Evolutionary conservation across 2,113 vertebrate genomes (phyloP).

Genomic region (Phyllostomus hastatus): DNA sequence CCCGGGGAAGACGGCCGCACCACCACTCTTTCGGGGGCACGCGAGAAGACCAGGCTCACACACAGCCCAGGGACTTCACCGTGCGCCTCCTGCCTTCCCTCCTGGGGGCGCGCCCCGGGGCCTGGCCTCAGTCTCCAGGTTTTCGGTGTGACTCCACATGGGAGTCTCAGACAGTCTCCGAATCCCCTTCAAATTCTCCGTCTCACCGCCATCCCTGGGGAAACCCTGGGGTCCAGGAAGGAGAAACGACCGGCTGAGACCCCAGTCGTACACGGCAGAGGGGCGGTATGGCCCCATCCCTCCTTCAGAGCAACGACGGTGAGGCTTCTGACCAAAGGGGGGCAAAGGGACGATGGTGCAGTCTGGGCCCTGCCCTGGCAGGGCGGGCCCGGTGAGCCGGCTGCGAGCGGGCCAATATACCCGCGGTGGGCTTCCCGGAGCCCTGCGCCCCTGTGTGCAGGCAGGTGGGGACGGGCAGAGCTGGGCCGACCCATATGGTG

Average conservation of each 20-base stretch:
- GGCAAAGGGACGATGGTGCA: background rate
- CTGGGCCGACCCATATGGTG: background rate
- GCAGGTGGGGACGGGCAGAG: background rate
- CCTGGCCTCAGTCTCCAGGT: background rate
- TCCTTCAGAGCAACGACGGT: background rate
- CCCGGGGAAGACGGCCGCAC: background rate
- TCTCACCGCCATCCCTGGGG: background rate
- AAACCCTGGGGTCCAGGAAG: background rate
- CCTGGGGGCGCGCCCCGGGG: too few relatives aligned
- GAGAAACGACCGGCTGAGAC: background rate
- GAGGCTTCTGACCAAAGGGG: background rate
- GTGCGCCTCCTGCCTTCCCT: background rate
- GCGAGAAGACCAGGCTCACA: background rate
- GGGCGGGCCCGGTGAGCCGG: background rate
- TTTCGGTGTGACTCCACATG: background rate
- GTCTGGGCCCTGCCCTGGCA: background rate
- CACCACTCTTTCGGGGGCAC: background rate
- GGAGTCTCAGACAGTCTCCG: background rate
- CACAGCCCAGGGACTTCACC: background rate
- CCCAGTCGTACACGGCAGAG: background rate
- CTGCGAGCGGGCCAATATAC: background rate
- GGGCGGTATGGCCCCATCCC: background rate
- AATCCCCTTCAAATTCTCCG: background rate
- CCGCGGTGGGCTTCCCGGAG: background rate
- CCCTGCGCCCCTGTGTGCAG: background rate